A percentile compares a stretch with the other conserved stretches of the same genome.
Evolutionary conservation across 1,140 invertebrate species (phyloP).

Genomic region (Drosophila varians): DNA sequence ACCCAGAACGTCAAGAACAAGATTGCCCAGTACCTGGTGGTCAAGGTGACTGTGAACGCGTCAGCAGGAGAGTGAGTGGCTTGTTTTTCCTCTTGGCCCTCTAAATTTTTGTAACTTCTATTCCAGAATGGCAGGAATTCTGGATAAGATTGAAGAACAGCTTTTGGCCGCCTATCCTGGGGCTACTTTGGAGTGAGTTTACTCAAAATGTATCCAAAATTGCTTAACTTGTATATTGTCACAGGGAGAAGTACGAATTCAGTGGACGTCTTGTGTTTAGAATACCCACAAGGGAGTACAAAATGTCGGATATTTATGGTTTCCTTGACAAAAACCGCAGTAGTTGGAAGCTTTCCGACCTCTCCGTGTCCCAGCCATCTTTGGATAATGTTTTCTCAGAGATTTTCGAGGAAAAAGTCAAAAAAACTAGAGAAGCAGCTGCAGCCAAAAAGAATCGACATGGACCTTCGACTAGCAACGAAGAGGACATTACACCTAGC

Average conservation of each 20-base stretch:
- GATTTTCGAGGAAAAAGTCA: conserved; percentile 11
- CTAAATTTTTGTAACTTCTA: not conserved
- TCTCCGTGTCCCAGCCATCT: conserved; percentile 91
- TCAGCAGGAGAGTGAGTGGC: conserved; percentile 1
- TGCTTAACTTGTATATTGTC: conserved; percentile 43
- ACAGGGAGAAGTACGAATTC: conserved; percentile 83
- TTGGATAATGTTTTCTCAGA: conserved; percentile 89
- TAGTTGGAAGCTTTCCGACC: conserved; percentile 89
- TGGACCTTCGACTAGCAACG: not conserved
- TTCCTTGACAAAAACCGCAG: conserved; percentile 87
- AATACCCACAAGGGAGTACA: conserved; percentile 85
- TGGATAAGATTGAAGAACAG: conserved; percentile 3
- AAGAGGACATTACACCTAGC: too few species aligned
- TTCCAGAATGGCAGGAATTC: not conserved
- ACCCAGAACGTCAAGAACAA: conserved; percentile 88
- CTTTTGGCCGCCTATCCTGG: conserved; percentile 2
- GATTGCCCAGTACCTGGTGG: conserved; percentile 86
- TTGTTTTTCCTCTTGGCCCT: not conserved
- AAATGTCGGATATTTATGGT: conserved; percentile 89
- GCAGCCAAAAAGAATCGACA: not conserved
- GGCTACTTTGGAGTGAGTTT: conserved; percentile 65
- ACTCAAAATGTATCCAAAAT: conserved; percentile 41
- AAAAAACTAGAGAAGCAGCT: not conserved
- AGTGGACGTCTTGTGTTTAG: conserved; percentile 87
- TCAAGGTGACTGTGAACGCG: conserved; percentile 9